Evolutionary conservation across 2,113 vertebrate species (phyloP), one percentile per base, ranked within the genome.

Genomic region (Andinoacara biseriatus): DNA sequence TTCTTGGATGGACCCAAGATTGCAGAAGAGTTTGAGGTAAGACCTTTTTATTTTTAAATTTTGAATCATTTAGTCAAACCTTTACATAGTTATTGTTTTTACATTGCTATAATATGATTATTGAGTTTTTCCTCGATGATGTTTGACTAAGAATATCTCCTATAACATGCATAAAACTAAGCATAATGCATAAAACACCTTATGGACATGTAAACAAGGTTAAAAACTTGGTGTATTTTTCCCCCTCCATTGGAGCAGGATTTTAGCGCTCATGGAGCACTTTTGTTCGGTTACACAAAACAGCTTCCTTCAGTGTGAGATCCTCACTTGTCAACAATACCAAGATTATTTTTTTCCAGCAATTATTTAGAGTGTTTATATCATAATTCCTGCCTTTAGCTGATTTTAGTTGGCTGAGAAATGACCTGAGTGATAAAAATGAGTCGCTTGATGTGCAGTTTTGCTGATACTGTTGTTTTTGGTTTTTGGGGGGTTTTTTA

Each of bases 1-100:
- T 99, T 98, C 93, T 94, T 98, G 77, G 97, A 98, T 76, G 98
- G 98, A 29, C 98, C 98, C 86, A 96, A 96, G 84, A 97, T 99
- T 6, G 98, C 98, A 0, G 97, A 98, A 86, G 97, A 98, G 90
- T 98, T 98, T 78, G 96, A 98, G 97, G 98, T 98, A 87, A 35
- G 17, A 49, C 46, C 46, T 49, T 17, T 17, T 49, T 38, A 38
- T 38, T 38, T 38, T 38, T 38, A 38, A 38, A 10, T 38, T 38
- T 38, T 10, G 31, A 31, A 31, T 31, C 31, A 31, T 5, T 3
- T 31, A 31, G 5, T 35, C 35, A 35, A 9, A 35, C 33, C 8
- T n/a, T 26, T 67, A 46, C 22, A 67, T 35, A 15, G 0, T 18
- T 46, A 11, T 40, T 26, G 38, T 46, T 46, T 46, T 67, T 26